phyloP scores from a whole-genome alignment of 2,888 invertebrate genomes.

The Monoplex corrugatus region DNA sequence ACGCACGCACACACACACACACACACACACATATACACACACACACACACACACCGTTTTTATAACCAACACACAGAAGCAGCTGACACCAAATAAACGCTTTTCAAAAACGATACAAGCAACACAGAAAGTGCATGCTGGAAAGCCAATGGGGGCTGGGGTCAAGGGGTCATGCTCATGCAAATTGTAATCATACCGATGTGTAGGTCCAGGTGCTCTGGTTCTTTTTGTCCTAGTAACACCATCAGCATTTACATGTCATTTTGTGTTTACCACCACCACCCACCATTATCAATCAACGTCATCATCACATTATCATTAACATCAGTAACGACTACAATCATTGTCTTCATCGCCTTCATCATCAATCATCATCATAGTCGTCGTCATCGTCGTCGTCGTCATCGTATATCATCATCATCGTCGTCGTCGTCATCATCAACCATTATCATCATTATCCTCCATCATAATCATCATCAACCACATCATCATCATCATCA shows the following conservation, averaged over 20 bases:
- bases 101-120: not conserved
- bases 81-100: not conserved
- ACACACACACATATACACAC: no score
- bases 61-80: not conserved
- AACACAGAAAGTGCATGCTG: not conserved
- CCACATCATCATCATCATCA: not conserved
- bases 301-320: not conserved
- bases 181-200: not conserved
- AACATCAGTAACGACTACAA: not conserved
- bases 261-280: not conserved
- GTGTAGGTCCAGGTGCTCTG: not conserved
- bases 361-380: no score
- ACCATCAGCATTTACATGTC: not conserved
- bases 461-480: not conserved
- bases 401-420: constrained; percentile 22
- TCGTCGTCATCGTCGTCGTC: no score
- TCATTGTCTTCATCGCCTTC: no score
- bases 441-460: not conserved
- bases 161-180: not conserved
- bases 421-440: not conserved
- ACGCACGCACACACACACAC: no score
- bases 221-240: not conserved
- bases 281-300: not conserved
- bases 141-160: not conserved
- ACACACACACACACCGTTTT: not conserved